Conservation (phyloP, 2,888 invertebrate genomes). For the Apodemia zela region DNA sequence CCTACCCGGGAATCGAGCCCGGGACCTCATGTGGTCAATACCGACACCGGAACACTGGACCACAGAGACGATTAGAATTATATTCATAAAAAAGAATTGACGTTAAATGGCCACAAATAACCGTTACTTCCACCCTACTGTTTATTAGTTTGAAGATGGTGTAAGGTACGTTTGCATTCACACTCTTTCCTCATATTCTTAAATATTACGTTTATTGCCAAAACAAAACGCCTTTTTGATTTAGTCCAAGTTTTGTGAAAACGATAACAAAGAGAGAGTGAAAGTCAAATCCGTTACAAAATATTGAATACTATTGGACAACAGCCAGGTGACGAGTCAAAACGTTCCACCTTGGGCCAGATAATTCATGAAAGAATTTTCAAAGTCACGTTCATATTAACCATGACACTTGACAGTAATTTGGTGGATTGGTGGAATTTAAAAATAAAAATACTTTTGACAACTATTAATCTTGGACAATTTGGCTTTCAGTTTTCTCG, state of each 20-base stretch:
- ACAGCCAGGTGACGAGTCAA: constrained; percentile 55
- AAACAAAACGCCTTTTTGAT: not conserved
- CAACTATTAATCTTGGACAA: constrained; percentile 9
- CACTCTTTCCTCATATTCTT: no score
- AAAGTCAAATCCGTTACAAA: constrained; percentile 38
- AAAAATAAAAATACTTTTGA: constrained; percentile 6
- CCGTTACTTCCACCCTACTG: no score
- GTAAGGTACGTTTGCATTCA: no score
- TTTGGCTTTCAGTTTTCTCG: not conserved
- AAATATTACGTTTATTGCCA: no score
- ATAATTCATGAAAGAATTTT: constrained; percentile 24
- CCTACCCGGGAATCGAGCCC: no score
- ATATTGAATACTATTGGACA: constrained; percentile 54
- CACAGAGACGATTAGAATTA: no score
- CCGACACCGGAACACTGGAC: no score
- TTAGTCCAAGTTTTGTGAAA: not conserved
- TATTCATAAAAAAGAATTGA: no score
- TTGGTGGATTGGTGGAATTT: constrained; percentile 14
- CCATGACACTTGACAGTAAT: constrained; percentile 16
- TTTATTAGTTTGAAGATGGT: no score
- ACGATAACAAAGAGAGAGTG: constrained; percentile 17
- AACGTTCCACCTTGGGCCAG: constrained; percentile 63
- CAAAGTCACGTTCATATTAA: constrained; percentile 12
- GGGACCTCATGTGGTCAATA: no score
- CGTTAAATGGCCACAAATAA: no score